A percentile compares a stretch with the other conserved stretches of the same genome.
These are phyloP conservation scores for Sparidentex hasta DNA, from an alignment of 2,797 vertebrate genomes.

Conservation along the genomic window DNA sequence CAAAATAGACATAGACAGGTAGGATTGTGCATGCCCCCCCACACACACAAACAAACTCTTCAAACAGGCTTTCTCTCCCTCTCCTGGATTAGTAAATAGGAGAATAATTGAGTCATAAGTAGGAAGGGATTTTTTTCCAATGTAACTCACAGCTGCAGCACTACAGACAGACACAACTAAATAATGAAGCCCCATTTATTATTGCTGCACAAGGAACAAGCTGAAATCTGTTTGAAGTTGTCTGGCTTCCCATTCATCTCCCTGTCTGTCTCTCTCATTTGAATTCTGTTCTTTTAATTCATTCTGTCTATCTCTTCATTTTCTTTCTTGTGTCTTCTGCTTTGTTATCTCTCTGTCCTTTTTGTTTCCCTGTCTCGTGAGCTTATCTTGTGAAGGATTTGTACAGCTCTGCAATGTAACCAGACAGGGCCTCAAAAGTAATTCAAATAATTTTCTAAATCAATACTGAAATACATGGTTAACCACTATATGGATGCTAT, in stretches of 20 bases:
- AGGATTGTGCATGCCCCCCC: slow-evolving; percentile 18
- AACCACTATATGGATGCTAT: too few species aligned
- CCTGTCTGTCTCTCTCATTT: slow-evolving; percentile 11
- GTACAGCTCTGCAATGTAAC: not conserved
- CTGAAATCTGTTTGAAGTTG: slow-evolving; percentile 73
- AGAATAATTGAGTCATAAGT: slow-evolving; percentile 65
- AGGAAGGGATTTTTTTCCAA: slow-evolving; percentile 55
- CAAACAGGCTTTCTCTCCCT: slow-evolving; percentile 68
- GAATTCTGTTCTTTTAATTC: slow-evolving; percentile 36
- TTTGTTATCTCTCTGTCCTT: slow-evolving; percentile 22
- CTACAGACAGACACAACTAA: slow-evolving; percentile 67
- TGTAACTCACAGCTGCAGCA: slow-evolving; percentile 59
- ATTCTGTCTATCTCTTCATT: slow-evolving; percentile 34
- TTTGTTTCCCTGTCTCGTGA: slow-evolving; percentile 23
- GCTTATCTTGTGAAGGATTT: slow-evolving; percentile 16
- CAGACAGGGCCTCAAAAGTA: too few species aligned
- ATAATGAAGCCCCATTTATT: slow-evolving; percentile 79
- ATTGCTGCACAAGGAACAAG: slow-evolving; percentile 70
- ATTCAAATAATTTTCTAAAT: too few species aligned
- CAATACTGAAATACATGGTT: too few species aligned
- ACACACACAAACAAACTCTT: slow-evolving; percentile 47
- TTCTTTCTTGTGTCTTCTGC: slow-evolving; percentile 8
- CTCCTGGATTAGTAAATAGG: slow-evolving; percentile 81
- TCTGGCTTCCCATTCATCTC: slow-evolving; percentile 58
- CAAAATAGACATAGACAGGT: slow-evolving; percentile 51